Base-by-base conservation (phyloP, 2,113 vertebrate genomes). In the Phycodurus eques region DNA sequence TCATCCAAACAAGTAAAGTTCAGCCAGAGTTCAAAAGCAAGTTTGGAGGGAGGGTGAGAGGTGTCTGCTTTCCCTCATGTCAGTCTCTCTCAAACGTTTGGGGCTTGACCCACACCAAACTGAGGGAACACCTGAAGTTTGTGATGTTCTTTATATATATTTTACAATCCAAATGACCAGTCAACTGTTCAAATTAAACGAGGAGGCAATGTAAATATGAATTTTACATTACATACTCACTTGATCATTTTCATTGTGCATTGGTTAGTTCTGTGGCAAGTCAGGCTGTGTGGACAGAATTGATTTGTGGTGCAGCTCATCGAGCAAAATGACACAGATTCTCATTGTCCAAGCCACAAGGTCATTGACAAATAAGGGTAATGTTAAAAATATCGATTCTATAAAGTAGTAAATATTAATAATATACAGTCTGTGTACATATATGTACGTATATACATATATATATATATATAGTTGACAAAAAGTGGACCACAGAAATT, bases 11-110 rank as follows among this genome's bases (percentile, higher is more conserved):
- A 81, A 68, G 46, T 39, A 35, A 67, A 85, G 85, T 88, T 91
- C 85, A 88, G 65, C 75, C 75, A 79, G 74, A 85, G 90, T 89
- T 90, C 83, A 85, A 72, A 74, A 54, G 65, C 72, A 82, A 84
- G 82, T 80, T 78, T 68, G 77, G 62, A 72, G 61, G 12, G 47
- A 84, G 68, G 83, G 59, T 6, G 11, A 68, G 2, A 66, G 64
- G 64, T n/a, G 67, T 74, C 44, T 8, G 3, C 56, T 69, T 57
- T 53, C 67, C 56, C 42, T 12, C 19, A 22, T 81, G 85, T 82
- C 75, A 83, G 78, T 78, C 57, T 57, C 73, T 82, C 61, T 64
- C 61, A 71, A 71, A 74, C 71, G 72, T 77, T 75, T 66, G 22
- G 54, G 66, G 71, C 57, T 59, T 67, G 73, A 56, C 70, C 71